A percentile compares a stretch with the other conserved stretches of the same genome.
These are phyloP conservation scores for Drosophila prosaltans DNA, from an alignment of 1,140 invertebrate genomes.

Conservation along the genomic window DNA sequence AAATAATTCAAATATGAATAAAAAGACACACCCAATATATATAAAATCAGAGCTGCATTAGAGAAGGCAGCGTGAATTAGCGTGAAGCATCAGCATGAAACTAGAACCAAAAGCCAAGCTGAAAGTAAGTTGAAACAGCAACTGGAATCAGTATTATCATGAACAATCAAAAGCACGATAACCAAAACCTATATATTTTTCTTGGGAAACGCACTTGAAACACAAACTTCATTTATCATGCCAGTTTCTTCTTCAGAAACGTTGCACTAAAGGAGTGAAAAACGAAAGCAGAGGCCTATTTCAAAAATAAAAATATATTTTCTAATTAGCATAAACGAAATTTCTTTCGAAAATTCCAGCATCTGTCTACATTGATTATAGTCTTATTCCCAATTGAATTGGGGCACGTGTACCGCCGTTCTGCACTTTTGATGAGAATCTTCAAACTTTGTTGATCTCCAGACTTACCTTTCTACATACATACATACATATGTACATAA, in stretches of 20 bases:
- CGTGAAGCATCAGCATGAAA: not conserved
- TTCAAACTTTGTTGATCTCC: constrained; percentile 2
- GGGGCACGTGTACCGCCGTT: not conserved
- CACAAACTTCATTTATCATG: not conserved
- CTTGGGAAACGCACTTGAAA: not conserved
- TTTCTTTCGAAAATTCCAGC: not conserved
- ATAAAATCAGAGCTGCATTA: constrained; percentile 6
- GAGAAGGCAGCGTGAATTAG: not conserved
- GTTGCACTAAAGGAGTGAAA: not conserved
- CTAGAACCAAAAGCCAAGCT: not conserved
- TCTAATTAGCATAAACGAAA: not conserved
- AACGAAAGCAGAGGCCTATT: too few relatives aligned
- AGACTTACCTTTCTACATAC: not conserved
- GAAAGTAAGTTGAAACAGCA: not conserved
- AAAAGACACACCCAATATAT: constrained; percentile 5
- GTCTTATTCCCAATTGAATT: not conserved
- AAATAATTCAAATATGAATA: constrained; percentile 8
- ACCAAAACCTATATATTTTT: not conserved
- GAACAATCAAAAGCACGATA: not conserved
- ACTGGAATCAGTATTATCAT: not conserved
- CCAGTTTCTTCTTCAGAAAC: not conserved
- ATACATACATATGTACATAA: too few relatives aligned
- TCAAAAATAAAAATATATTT: too few relatives aligned
- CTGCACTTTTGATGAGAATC: constrained; percentile 8
- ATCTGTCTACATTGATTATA: not conserved